Base-by-base conservation (phyloP, 2,888 invertebrate genomes). In the Congeria kusceri region DNA sequence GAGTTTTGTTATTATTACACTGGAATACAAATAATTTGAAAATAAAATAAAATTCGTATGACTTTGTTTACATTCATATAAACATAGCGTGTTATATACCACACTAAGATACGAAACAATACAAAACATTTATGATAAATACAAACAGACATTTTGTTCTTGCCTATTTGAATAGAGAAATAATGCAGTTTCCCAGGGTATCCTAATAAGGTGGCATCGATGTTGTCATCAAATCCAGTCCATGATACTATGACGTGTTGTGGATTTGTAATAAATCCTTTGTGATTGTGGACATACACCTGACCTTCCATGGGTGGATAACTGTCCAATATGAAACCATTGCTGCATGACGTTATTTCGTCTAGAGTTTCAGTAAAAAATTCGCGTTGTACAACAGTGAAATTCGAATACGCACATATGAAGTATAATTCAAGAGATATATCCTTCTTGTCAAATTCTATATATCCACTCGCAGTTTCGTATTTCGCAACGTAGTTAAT, bases 241-340 rank as follows among this genome's bases (percentile, higher is more conserved):
- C 79, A 79, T 3, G 29, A 9, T 39, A 79, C 18, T 3, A 27
- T n/a, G 15, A 62, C 59, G 13, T 32, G 18, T 9, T 15, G 20
- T 13, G 56, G 27, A 53, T 62, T 46, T 18, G 58, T 56, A 1
- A 79, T 20, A 59, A 63, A 79, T 3, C 75, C 44, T n/a, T 62
- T 44, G 13, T 32, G 56, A 44, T 75, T 70, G 5, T 20, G 4
- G 9, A 79, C 67, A n/a, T 57, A 1, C 11, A 79, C 39, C 2
- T 23, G 23, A 3, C 70, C 75, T n/a, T 46, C n/a, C 11, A 15
- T 3, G 32, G 80, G 80, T 1, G 59, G 47, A 0, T 20, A 29
- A 29, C 67, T 58, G 53, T 76, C 75, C 3, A 75, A 18, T 9
- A 72, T n/a, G 32, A 80, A 80, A 15, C 80, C 80, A 61, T 80